Conservation (phyloP, 2,888 invertebrate genomes). For the Exocentrus adspersus region DNA sequence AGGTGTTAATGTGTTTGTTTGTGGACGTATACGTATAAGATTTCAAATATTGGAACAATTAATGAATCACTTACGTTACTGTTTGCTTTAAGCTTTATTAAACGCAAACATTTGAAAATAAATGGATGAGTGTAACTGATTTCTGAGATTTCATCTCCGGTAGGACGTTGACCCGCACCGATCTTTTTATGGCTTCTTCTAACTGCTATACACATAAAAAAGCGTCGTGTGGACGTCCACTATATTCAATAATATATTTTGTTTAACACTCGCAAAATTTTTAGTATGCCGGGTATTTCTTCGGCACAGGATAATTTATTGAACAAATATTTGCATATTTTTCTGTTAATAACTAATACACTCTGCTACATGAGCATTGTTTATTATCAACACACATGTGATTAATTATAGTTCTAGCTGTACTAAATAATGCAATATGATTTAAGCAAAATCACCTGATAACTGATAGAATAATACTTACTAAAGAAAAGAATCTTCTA, state of each 20-base stretch:
- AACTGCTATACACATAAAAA: not conserved
- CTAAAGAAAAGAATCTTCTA: no score
- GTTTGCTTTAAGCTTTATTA: conserved; percentile 21
- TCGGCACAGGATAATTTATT: no score
- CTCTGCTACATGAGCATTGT: no score
- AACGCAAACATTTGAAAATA: conserved; percentile 2
- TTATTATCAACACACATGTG: no score
- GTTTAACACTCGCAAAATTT: no score
- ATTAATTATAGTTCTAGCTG: no score
- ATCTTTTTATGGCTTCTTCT: not conserved
- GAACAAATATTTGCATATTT: no score
- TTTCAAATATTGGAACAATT: conserved; percentile 28
- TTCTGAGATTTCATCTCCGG: conserved; percentile 5
- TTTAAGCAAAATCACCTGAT: no score
- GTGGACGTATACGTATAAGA: conserved; percentile 32
- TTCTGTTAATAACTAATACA: no score
- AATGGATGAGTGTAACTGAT: not conserved
- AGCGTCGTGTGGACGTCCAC: not conserved
- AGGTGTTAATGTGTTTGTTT: conserved; percentile 24
- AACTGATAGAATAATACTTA: no score
- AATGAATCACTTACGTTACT: conserved; percentile 21
- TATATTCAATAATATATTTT: not conserved
- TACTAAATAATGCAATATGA: no score
- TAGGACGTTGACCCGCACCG: conserved; percentile 6
- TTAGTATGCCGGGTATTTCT: no score